phyloP scores from a whole-genome alignment of 23 tunicate species.

The Ciona savignyi region DNA sequence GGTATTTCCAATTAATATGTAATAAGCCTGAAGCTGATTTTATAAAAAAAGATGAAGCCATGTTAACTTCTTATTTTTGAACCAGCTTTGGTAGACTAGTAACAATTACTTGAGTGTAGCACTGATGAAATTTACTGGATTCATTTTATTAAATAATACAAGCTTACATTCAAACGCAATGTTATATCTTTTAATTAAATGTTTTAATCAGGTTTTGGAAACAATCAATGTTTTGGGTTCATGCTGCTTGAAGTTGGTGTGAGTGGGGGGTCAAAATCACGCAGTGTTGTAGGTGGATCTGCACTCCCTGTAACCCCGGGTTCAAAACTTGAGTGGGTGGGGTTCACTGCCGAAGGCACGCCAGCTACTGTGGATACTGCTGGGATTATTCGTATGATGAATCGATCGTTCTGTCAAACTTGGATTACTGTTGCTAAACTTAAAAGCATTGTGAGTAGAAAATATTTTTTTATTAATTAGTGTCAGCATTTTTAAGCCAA shows the following conservation, averaged over 20 bases:
- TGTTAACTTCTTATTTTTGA: too few relatives aligned
- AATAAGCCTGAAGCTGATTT: too few relatives aligned
- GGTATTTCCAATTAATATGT: too few relatives aligned
- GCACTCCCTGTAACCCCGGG: conserved; percentile 48
- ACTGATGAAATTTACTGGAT: too few relatives aligned
- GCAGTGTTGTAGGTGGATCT: conserved; percentile 40
- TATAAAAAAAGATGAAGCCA: too few relatives aligned
- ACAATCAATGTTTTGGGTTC: conserved; percentile 72
- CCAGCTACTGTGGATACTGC: conserved; percentile 62
- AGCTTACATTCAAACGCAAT: too few relatives aligned
- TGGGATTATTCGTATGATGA: conserved; percentile 80
- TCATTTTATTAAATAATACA: too few relatives aligned
- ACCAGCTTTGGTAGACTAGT: too few relatives aligned
- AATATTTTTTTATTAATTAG: too few relatives aligned
- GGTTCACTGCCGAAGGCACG: conserved; percentile 94
- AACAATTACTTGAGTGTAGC: too few relatives aligned
- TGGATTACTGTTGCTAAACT: conserved; percentile 55
- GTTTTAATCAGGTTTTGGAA: conserved; percentile 63
- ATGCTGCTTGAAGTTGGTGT: conserved; percentile 77
- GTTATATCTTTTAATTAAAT: too few relatives aligned
- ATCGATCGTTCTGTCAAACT: conserved; percentile 55
- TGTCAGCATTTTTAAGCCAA: too few relatives aligned
- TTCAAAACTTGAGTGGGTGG: conserved; percentile 80
- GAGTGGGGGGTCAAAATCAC: conserved; percentile 53
- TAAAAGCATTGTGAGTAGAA: conserved; percentile 40